A percentile compares a stretch with the other conserved stretches of the same genome.
Conservation (phyloP, 2,113 vertebrate genomes). For the Caretta caretta region DNA sequence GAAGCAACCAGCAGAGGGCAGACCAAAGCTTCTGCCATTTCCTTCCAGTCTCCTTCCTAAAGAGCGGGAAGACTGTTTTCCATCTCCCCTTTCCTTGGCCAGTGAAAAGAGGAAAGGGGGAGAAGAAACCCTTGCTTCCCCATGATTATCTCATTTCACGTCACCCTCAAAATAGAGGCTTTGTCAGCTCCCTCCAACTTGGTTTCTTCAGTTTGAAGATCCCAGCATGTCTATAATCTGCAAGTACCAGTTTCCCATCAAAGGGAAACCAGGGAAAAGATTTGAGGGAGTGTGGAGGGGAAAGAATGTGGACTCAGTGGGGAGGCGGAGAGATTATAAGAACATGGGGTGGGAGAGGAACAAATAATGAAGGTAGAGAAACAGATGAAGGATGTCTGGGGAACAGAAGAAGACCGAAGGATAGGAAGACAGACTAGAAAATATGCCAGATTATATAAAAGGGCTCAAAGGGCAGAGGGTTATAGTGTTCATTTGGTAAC, state of each 20-base stretch:
- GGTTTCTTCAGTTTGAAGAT: not conserved
- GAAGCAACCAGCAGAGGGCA: not conserved
- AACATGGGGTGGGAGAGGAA: not conserved
- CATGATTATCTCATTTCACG: not conserved
- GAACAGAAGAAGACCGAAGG: not conserved
- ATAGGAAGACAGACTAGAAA: too few species aligned
- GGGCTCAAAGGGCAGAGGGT: too few species aligned
- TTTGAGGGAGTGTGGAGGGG: not conserved
- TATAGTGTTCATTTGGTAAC: not conserved
- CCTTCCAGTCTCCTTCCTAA: not conserved
- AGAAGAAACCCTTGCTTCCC: not conserved
- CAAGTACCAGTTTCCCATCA: not conserved
- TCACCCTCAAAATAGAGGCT: accelerated
- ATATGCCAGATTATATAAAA: too few species aligned
- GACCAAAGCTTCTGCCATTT: not conserved
- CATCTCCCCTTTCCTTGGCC: not conserved
- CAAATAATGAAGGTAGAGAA: not conserved
- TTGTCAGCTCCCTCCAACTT: not conserved
- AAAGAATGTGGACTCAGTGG: not conserved
- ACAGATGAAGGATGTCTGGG: not conserved
- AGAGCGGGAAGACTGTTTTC: not conserved
- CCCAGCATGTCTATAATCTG: not conserved
- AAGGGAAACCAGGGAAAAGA: not conserved
- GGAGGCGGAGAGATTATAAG: slow-evolving; percentile 2
- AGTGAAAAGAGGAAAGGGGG: not conserved